Conservation (phyloP, 2,113 vertebrate species). For the Megaceryle maxima region DNA sequence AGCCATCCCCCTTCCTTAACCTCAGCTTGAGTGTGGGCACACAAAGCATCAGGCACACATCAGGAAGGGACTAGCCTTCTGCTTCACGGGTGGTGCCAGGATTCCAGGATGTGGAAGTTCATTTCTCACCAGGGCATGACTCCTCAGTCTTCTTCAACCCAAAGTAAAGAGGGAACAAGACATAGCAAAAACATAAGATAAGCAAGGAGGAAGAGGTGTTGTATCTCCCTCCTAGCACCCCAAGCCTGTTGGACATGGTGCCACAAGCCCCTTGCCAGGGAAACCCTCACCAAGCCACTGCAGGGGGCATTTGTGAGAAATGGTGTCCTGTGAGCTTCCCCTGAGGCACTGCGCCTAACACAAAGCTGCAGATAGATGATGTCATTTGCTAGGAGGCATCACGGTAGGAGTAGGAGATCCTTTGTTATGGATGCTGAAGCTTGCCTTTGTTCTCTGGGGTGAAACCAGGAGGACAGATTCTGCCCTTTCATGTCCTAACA, state of each 20-base stretch:
- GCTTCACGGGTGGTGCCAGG: background rate
- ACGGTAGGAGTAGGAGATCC: background rate
- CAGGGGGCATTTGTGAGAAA: background rate
- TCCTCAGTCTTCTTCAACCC: background rate
- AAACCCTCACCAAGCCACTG: background rate
- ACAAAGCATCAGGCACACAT: accelerated
- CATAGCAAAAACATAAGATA: background rate
- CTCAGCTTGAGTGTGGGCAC: background rate
- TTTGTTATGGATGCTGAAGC: background rate
- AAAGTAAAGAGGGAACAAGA: background rate
- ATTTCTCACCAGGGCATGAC: background rate
- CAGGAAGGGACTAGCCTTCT: background rate
- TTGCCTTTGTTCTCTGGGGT: background rate
- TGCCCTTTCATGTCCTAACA: background rate
- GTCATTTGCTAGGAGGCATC: background rate
- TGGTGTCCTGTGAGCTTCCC: background rate
- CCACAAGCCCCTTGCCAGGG: background rate
- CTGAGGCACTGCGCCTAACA: background rate
- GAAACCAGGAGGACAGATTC: background rate
- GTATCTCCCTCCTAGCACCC: background rate
- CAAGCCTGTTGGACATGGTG: accelerated
- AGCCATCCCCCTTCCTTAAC: background rate
- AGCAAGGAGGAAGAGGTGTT: background rate
- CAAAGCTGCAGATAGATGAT: background rate
- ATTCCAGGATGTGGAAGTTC: background rate